These are phyloP conservation scores for Callyntrura guangdongensis DNA, from an alignment of 2,888 invertebrate genomes.

Conservation along the genomic window DNA sequence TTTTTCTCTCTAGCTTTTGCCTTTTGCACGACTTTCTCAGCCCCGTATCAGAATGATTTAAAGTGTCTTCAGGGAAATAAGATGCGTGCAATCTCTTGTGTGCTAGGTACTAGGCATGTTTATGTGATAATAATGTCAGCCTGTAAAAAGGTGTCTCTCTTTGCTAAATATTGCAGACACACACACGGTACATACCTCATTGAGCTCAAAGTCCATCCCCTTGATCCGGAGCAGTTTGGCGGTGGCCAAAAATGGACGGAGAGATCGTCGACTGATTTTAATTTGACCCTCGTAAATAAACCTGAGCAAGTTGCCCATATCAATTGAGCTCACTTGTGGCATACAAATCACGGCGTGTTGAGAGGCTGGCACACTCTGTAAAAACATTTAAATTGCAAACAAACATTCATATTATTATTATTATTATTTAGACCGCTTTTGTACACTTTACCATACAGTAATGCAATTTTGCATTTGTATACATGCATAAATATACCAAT, in stretches of 20 bases:
- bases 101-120: not conserved
- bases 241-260: slow-evolving; percentile 84
- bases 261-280: slow-evolving; percentile 84
- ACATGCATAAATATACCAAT: no score
- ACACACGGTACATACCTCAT: slow-evolving; percentile 78
- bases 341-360: slow-evolving; percentile 84
- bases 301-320: slow-evolving; percentile 84
- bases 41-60: slow-evolving; percentile 25
- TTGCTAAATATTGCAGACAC: not conserved
- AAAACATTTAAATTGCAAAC: not conserved
- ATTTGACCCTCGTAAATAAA: slow-evolving; percentile 85
- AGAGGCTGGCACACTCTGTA: slow-evolving; percentile 84
- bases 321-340: slow-evolving; percentile 84
- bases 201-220: slow-evolving; percentile 85
- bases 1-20: not conserved
- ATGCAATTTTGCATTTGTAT: no score
- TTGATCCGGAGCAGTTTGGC: slow-evolving; percentile 84
- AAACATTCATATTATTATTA: no score
- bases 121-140: not conserved
- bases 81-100: no score
- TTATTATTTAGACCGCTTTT: no score
- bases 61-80: slow-evolving; percentile 4
- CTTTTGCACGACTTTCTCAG: not conserved
- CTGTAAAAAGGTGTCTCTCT: not conserved
- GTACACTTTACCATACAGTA: no score